Conservation (phyloP, 1,140 invertebrate genomes). For the Cydia amplana region DNA sequence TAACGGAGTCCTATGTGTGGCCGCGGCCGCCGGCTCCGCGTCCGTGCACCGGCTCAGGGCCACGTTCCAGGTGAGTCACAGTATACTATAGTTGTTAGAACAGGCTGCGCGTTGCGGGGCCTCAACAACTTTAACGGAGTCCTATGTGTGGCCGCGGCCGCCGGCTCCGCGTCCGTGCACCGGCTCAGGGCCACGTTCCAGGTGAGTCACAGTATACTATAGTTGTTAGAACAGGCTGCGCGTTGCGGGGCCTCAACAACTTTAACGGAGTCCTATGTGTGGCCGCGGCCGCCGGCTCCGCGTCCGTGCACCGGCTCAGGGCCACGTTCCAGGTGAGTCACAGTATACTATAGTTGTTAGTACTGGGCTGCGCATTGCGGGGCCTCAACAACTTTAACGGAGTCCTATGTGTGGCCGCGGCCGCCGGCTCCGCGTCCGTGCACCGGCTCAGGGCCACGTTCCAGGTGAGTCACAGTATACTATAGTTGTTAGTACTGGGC, state of each 20-base stretch:
- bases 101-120: constrained; percentile 93
- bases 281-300: constrained; percentile 95
- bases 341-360: constrained; percentile 56
- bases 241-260: constrained; percentile 80
- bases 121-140: constrained; percentile 89
- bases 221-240: constrained; percentile 91
- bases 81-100: constrained; percentile 47
- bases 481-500: too few relatives aligned
- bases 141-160: constrained; percentile 90
- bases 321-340: constrained; percentile 93
- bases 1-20: constrained; percentile 95
- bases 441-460: constrained; percentile 93
- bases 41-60: constrained; percentile 86
- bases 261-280: constrained; percentile 95
- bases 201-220: too few relatives aligned
- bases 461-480: too few relatives aligned
- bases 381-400: constrained; percentile 90
- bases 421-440: constrained; percentile 95
- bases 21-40: constrained; percentile 95
- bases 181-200: constrained; percentile 88
- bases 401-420: constrained; percentile 90
- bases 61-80: constrained; percentile 88
- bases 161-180: constrained; percentile 95
- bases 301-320: constrained; percentile 93
- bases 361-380: constrained; percentile 89